phyloP scores from a whole-genome alignment of 2,113 vertebrate genomes.

The Epinephelus lanceolatus region DNA sequence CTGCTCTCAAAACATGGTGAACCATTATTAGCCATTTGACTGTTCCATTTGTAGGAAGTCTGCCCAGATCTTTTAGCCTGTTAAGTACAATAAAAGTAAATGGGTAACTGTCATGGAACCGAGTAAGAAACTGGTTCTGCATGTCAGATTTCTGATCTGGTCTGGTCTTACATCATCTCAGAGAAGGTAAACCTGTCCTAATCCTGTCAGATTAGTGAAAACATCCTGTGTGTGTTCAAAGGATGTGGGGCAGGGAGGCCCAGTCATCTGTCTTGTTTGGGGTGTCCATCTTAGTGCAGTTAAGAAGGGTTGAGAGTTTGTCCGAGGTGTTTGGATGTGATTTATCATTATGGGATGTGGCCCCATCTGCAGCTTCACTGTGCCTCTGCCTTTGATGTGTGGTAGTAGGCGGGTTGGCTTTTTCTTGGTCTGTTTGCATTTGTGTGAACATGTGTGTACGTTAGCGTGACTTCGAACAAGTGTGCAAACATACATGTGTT shows the following conservation, averaged over 20 bases:
- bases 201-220: slow-evolving; percentile 24
- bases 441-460: slow-evolving; percentile 27
- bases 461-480: slow-evolving; percentile 11
- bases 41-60: background rate
- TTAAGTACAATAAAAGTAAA: background rate
- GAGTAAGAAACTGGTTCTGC: background rate
- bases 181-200: background rate
- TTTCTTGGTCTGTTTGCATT: slow-evolving; percentile 41
- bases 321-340: slow-evolving; percentile 60
- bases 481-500: background rate
- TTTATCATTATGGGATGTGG: slow-evolving; percentile 63
- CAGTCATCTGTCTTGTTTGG: slow-evolving; percentile 25
- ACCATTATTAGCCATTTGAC: background rate
- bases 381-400: slow-evolving; percentile 46
- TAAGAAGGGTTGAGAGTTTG: slow-evolving; percentile 24
- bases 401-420: slow-evolving; percentile 5
- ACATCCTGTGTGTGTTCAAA: slow-evolving; percentile 12
- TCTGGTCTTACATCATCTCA: background rate
- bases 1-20: background rate
- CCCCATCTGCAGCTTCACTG: slow-evolving; percentile 37
- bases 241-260: background rate
- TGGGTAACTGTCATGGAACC: background rate
- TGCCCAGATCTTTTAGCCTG: background rate
- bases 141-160: slow-evolving; percentile 12
- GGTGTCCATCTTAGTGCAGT: slow-evolving; percentile 22